Base-by-base conservation (phyloP, 37 sponge, comb jelly and placozoan genomes). In the Chondrosia reniformis region DNA sequence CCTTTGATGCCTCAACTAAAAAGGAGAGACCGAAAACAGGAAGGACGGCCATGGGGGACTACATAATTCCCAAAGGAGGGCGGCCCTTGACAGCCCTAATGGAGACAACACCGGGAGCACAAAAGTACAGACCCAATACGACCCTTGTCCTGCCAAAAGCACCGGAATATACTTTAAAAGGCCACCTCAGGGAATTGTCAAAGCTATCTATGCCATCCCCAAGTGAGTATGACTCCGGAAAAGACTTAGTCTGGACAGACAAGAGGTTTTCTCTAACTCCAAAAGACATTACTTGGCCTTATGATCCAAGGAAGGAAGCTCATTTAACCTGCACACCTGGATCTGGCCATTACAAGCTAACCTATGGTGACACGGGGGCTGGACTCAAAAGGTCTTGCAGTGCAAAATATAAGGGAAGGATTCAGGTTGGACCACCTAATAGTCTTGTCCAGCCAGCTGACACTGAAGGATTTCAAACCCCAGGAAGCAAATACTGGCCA, bases 361-460 rank as follows among this genome's bases (percentile, higher is more conserved):
- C n/a, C 32, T 13, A 63, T 38, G 55, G 81, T 32, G 80, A 82
- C 56, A 72, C 52, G 33, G 84, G 84, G 0, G 2, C 54, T 21
- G 67, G 71, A 0, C 36, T 49, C 0, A 73, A 63, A 44, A 66
- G 55, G 44, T 28, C 76, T 19, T 22, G 76, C 21, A 83, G 88
- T 57, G 55, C 57, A 12, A 67, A 83, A 4, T 80, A 86, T 62
- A 67, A 65, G 27, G 83, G 65, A 1, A 69, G 80, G 33, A 40
- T 87, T 25, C 75, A 83, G 15, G 80, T 76, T 40, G 88, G 88
- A 7, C 83, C 79, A n/a, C 84, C 84, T 42, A 82, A 87, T 67
- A 17, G 30, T 2, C 30, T 67, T 4, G 67, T 87, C 9, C 83
- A 82, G 43, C 88, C 88, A 0, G 72, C 57, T 25, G 88, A 87